Conservation (phyloP, 2,888 invertebrate species). For the Acleris sparsana region DNA sequence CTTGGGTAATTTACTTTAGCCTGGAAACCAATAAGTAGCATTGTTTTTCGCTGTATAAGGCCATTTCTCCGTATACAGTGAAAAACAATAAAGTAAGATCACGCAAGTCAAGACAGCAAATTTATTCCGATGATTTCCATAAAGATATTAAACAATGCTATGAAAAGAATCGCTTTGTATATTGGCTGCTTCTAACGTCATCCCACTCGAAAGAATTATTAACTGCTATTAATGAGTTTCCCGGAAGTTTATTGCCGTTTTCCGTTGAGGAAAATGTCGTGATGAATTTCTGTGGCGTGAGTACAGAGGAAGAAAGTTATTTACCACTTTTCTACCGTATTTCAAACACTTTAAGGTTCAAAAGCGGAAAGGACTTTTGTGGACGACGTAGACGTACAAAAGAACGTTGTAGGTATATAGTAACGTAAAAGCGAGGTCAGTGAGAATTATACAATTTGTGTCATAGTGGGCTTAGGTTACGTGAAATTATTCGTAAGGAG, state of each 20-base stretch:
- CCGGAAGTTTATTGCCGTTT: slow-evolving; percentile 23
- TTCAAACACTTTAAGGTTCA: no score
- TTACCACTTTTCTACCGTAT: no score
- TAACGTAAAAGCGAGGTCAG: slow-evolving; percentile 28
- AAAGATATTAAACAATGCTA: slow-evolving; percentile 8
- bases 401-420: slow-evolving; percentile 21
- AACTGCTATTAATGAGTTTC: slow-evolving; percentile 19
- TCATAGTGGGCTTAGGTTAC: not conserved
- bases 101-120: no score
- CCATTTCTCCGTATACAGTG: no score
- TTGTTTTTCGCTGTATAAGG: no score
- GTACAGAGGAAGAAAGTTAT: slow-evolving; percentile 9
- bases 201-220: slow-evolving; percentile 21
- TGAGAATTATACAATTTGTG: slow-evolving; percentile 19
- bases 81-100: no score
- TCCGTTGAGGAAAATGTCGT: slow-evolving; percentile 32
- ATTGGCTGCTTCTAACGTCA: slow-evolving; percentile 1
- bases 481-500: slow-evolving; percentile 3
- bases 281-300: slow-evolving; percentile 28
- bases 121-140: slow-evolving; percentile 1
- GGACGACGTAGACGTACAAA: not conserved
- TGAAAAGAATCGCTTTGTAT: not conserved
- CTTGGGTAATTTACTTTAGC: no score
- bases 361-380: no score
- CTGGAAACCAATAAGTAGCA: no score